Conservation (phyloP, 2,113 vertebrate species). For the Mirounga angustirostris region DNA sequence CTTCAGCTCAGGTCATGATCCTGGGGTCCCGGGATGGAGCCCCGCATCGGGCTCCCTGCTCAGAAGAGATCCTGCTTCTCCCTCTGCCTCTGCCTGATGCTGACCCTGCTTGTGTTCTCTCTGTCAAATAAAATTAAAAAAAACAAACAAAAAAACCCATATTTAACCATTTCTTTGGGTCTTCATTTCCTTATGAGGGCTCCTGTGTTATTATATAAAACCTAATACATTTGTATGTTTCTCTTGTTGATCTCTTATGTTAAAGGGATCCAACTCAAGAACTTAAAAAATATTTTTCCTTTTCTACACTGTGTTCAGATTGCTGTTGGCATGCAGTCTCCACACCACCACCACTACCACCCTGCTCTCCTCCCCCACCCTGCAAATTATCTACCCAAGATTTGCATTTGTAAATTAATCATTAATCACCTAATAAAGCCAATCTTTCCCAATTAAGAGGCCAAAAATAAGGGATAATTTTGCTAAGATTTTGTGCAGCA, state of each 20-base stretch:
- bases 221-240: background rate
- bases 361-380: background rate
- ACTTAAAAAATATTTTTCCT: background rate
- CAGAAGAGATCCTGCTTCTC: no score
- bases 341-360: background rate
- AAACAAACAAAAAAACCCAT: no score
- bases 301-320: background rate
- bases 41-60: no score
- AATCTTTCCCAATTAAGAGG: background rate
- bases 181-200: background rate
- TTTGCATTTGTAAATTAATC: background rate
- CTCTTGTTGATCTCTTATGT: background rate
- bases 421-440: background rate
- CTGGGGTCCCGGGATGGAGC: no score
- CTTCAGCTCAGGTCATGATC: no score
- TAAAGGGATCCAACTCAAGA: background rate
- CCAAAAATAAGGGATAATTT: background rate
- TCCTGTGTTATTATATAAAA: background rate
- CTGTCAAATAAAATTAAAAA: no score
- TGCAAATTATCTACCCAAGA: background rate
- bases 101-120: no score
- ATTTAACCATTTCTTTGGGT: background rate
- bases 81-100: no score
- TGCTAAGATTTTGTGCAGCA: background rate
- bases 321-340: background rate